Evolutionary conservation across 2,113 vertebrate species (phyloP).

Genomic region (Cyprinodon tularosa): DNA sequence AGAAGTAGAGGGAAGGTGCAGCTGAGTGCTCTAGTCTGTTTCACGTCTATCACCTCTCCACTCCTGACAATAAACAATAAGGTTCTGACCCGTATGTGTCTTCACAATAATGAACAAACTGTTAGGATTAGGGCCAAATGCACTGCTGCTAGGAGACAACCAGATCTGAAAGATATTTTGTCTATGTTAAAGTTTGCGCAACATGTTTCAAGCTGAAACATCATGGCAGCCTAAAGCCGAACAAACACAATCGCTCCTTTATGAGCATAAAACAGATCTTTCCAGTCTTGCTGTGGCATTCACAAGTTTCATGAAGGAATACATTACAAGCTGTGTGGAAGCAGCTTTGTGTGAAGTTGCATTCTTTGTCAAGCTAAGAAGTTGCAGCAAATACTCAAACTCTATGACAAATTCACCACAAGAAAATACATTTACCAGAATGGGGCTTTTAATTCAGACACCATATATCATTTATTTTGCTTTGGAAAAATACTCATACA

Average conservation of each 20-base stretch:
- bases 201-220: constrained; percentile 45
- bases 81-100: constrained; percentile 33
- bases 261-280: constrained; percentile 67
- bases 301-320: constrained; percentile 81
- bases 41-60: constrained; percentile 36
- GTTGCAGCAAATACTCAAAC: constrained; percentile 31
- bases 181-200: not conserved
- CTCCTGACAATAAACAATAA: constrained; percentile 73
- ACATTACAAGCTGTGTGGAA: constrained; percentile 64
- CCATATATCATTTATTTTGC: not conserved
- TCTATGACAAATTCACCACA: constrained; percentile 22
- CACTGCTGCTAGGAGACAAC: not conserved
- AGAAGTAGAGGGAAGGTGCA: constrained; percentile 53
- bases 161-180: not conserved
- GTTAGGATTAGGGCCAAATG: constrained; percentile 13
- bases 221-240: constrained; percentile 26
- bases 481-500: not conserved
- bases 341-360: constrained; percentile 52
- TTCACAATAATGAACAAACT: constrained; percentile 45
- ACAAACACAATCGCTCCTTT: constrained; percentile 75
- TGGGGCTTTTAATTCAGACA: not conserved
- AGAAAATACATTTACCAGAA: not conserved
- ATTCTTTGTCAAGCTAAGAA: constrained; percentile 72
- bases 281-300: constrained; percentile 65
- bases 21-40: constrained; percentile 44